Evolutionary conservation across 2,797 vertebrate species (phyloP), one percentile per base, ranked within the genome.

Genomic region (Crax fasciolata): DNA sequence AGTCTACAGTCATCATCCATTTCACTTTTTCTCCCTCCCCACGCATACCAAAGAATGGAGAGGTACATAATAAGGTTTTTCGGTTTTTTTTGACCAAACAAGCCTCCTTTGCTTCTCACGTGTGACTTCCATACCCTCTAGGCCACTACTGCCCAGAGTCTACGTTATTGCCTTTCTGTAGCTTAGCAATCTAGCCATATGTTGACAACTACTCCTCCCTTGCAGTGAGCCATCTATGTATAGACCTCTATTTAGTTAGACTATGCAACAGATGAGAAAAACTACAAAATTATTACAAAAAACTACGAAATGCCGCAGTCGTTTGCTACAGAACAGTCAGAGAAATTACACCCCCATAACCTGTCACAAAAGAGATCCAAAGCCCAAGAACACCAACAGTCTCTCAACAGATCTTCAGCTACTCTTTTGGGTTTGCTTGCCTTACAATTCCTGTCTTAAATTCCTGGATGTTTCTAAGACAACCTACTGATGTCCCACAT

Each of bases 401-500:
- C 15, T 74, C 35, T 55, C 25, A 79, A 43, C 1, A 81, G 8
- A 49, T 19, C 30, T 58, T 67, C 54, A 72, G 28, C 11, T 15
- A 30, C n/a, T 65, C 15, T 14, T 61, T n/a, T 8, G 10, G 6
- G n/a, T 46, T 65, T 93, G 27, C 16, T 52, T 54, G 19, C 15
- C 32, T 74, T 57, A 49, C 1, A 13, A 5, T 58, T 87, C 72
- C 52, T 19, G 16, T 55, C 52, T 72, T 23, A 59, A 54, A 30
- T 9, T 77, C 35, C 32, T 74, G 20, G 7, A 48, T 25, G 9
- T 39, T 79, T 93, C 62, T 59, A 71, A 65, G 49, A 39, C 1
- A 4, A 68, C 12, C 54, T 9, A 2, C 0, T 30, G 17, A 43
- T 52, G 11, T 15, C 14, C 73, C 43, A 52, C 1, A 1, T 18